phyloP scores from a whole-genome alignment of 2,888 invertebrate species.

The Pammene aurita region DNA sequence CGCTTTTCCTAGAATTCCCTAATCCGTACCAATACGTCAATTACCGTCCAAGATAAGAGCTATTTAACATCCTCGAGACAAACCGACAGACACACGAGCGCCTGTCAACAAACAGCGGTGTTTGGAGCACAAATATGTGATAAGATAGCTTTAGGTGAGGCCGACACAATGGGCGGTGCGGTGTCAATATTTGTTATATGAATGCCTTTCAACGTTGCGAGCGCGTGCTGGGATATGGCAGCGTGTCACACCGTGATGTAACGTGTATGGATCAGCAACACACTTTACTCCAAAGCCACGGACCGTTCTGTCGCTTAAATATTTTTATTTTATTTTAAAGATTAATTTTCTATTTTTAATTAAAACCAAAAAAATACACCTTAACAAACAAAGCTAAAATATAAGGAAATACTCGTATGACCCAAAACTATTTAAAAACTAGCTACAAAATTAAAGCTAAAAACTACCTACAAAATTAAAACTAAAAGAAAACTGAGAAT shows the following conservation, averaged over 20 bases:
- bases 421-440: no score
- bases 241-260: slow-evolving; percentile 56
- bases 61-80: slow-evolving; percentile 63
- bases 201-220: slow-evolving; percentile 74
- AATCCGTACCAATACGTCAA: slow-evolving; percentile 71
- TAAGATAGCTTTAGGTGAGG: slow-evolving; percentile 79
- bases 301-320: no score
- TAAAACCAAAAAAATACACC: no score
- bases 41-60: slow-evolving; percentile 63
- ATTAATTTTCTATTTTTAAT: no score
- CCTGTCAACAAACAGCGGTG: slow-evolving; percentile 75
- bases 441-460: no score
- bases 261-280: no score
- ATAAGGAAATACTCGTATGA: no score
- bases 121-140: slow-evolving; percentile 78
- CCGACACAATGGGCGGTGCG: slow-evolving; percentile 77
- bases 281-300: no score
- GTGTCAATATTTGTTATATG: slow-evolving; percentile 76
- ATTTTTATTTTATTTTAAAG: no score
- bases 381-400: no score
- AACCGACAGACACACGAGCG: slow-evolving; percentile 78
- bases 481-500: no score
- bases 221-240: slow-evolving; percentile 66
- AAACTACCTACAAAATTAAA: no score
- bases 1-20: slow-evolving; percentile 49